phyloP scores from a whole-genome alignment of 2,797 vertebrate species.

The Tiaroga cobitis region DNA sequence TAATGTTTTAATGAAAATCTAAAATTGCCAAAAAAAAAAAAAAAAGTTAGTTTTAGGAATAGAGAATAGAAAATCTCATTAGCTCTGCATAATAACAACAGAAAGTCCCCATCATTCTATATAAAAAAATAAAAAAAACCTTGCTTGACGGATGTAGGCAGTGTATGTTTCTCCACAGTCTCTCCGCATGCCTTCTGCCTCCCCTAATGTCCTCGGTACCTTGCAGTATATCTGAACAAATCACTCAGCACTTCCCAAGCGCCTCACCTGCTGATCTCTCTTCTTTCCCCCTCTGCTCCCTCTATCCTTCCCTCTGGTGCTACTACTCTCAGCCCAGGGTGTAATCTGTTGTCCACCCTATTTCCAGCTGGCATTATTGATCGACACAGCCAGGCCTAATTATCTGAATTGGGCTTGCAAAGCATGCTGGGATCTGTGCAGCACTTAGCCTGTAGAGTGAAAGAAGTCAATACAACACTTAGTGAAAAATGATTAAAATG shows the following conservation, averaged over 20 bases:
- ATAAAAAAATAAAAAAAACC: neutral
- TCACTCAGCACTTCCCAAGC: constrained; percentile 72
- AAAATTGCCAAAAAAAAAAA: neutral
- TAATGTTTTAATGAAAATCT: neutral
- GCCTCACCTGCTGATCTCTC: constrained; percentile 59
- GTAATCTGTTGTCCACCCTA: constrained; percentile 77
- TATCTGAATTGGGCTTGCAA: constrained; percentile 72
- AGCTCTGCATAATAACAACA: neutral
- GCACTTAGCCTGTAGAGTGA: constrained; percentile 46
- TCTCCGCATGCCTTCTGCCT: constrained; percentile 55
- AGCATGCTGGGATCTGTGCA: constrained; percentile 72
- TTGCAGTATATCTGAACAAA: constrained; percentile 69
- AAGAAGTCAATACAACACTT: constrained; percentile 52
- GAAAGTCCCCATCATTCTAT: neutral
- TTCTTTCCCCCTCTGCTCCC: constrained; percentile 28
- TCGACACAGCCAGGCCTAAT: constrained; percentile 71
- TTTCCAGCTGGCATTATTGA: constrained; percentile 74
- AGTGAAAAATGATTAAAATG: constrained; percentile 55
- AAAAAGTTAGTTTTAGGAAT: neutral
- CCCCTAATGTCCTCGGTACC: constrained; percentile 60
- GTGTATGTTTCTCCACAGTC: constrained; percentile 49
- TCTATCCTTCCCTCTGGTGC: constrained; percentile 61
- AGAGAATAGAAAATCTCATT: neutral
- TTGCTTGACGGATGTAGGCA: constrained; percentile 44
- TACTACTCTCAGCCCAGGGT: constrained; percentile 71